phyloP scores from a whole-genome alignment of 2,888 invertebrate species.

The Galerucella nymphaeae region DNA sequence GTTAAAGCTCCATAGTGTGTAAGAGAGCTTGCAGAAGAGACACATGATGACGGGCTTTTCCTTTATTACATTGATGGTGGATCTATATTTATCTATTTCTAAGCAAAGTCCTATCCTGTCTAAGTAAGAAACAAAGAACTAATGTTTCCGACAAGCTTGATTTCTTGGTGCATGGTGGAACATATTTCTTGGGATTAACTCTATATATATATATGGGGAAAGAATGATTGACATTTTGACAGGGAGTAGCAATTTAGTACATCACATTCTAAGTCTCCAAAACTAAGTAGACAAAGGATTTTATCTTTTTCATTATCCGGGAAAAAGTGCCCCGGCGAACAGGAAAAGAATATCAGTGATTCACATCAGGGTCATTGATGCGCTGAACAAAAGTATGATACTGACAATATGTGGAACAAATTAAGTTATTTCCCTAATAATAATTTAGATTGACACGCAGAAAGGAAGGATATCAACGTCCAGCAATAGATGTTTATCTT shows the following conservation, averaged over 20 bases:
- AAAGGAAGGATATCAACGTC: not conserved
- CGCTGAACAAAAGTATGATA: conserved; percentile 14
- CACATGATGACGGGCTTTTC: no score
- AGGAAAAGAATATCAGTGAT: conserved; percentile 24
- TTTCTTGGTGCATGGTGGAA: conserved; percentile 27
- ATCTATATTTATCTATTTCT: no score
- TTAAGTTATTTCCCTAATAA: conserved; percentile 9
- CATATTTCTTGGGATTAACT: conserved; percentile 27
- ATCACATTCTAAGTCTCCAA: conserved; percentile 17
- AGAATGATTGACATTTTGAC: conserved; percentile 37
- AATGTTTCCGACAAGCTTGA: conserved; percentile 31
- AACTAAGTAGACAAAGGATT: conserved; percentile 28
- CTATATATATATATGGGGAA: conserved; percentile 28
- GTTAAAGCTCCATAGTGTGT: no score
- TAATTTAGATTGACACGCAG: conserved; percentile 5
- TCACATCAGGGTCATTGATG: conserved; percentile 28
- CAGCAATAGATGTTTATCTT: not conserved
- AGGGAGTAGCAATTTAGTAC: conserved; percentile 17
- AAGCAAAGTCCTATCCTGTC: not conserved
- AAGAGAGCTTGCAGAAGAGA: no score
- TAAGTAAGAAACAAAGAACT: conserved; percentile 6
- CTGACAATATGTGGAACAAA: conserved; percentile 17
- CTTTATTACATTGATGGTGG: no score
- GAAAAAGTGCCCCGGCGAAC: conserved; percentile 19
- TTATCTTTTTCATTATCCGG: conserved; percentile 35